Evolutionary conservation across 2,888 invertebrate species (phyloP).

Genomic region (Hofmannophila pseudospretella): DNA sequence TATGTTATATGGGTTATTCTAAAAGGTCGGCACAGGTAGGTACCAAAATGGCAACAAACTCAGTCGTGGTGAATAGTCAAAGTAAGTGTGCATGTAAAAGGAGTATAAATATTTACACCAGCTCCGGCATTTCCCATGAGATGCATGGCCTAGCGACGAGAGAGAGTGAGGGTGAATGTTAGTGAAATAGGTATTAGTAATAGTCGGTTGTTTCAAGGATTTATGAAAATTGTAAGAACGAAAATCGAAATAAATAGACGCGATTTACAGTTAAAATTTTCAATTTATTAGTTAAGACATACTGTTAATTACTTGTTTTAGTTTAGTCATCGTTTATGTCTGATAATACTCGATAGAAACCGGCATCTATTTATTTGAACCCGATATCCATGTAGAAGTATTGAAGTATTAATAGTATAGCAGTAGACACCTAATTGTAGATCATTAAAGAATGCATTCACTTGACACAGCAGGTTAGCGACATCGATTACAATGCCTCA

Average conservation of each 20-base stretch:
- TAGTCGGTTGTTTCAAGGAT: background rate
- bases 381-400: background rate
- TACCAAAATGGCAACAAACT: conserved; percentile 26
- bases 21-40: conserved; percentile 40
- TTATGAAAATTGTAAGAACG: background rate
- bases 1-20: conserved; percentile 15
- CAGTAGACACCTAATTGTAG: background rate
- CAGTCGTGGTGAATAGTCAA: conserved; percentile 44
- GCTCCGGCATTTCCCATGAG: conserved; percentile 93
- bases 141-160: conserved; percentile 88
- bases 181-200: conserved; percentile 35
- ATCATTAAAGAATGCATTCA: conserved; percentile 30
- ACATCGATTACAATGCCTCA: conserved; percentile 62
- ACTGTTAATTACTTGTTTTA: no score
- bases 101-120: conserved; percentile 87
- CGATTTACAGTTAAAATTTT: no score
- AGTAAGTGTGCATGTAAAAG: conserved; percentile 72
- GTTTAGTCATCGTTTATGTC: no score
- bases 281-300: no score
- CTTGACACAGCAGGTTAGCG: conserved; percentile 51
- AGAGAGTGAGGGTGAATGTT: conserved; percentile 63
- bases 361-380: background rate
- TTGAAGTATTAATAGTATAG: no score
- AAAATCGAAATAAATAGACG: conserved; percentile 1
- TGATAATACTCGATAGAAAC: no score